Evolutionary conservation across 2,113 vertebrate genomes (phyloP).

Genomic region (Engraulis encrasicolus): DNA sequence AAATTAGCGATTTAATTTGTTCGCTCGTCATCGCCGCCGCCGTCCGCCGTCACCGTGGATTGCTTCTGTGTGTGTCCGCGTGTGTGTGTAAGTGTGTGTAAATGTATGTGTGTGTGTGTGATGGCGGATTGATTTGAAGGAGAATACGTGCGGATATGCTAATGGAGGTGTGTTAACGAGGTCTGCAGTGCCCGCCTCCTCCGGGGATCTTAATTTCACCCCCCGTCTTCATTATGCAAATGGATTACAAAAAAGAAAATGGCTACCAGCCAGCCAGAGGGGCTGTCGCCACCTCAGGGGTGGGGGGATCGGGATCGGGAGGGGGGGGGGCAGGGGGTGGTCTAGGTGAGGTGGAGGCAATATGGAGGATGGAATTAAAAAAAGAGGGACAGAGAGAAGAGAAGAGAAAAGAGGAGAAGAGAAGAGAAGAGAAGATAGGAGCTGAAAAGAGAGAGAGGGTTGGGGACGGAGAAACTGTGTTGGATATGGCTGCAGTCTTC

Average conservation of each 20-base stretch:
- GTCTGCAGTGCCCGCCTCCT: constrained; percentile 80
- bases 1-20: constrained; percentile 51
- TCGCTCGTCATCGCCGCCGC: too few relatives aligned
- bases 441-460: too few relatives aligned
- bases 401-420: too few relatives aligned
- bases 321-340: too few relatives aligned
- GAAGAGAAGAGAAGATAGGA: too few relatives aligned
- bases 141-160: constrained; percentile 69
- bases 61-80: constrained; percentile 70
- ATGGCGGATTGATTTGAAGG: constrained; percentile 66
- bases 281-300: constrained; percentile 15
- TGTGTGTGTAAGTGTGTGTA: too few relatives aligned
- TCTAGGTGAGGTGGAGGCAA: too few relatives aligned
- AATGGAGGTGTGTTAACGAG: constrained; percentile 84
- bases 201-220: constrained; percentile 77
- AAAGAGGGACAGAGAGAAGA: not conserved
- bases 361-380: too few relatives aligned
- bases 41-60: constrained; percentile 15
- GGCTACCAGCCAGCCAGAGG: constrained; percentile 45
- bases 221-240: constrained; percentile 79
- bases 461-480: constrained; percentile 11
- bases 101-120: constrained; percentile 28
- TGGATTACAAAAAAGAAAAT: constrained; percentile 83
- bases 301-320: not conserved
- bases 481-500: constrained; percentile 28